Evolutionary conservation across 2,888 invertebrate species (phyloP).

Genomic region (Helleia helle): DNA sequence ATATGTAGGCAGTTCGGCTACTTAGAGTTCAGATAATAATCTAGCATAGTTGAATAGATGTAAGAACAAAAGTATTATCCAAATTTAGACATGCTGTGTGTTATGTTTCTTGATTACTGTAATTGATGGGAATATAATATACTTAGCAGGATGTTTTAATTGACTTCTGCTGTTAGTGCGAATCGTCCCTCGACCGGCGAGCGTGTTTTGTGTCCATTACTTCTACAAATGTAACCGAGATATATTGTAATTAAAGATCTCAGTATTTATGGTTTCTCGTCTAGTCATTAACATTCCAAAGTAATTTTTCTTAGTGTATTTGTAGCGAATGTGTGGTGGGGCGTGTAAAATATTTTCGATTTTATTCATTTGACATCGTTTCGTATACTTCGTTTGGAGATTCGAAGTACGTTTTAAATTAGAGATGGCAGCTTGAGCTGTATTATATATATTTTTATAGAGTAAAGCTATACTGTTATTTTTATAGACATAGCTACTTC

Average conservation of each 20-base stretch:
- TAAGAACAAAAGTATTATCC: constrained; percentile 71
- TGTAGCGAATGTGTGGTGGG: constrained; percentile 38
- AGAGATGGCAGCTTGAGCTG: constrained; percentile 63
- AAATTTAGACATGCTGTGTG: constrained; percentile 66
- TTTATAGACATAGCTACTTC: constrained; percentile 64
- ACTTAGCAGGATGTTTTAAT: background rate
- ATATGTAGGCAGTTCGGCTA: constrained; percentile 48
- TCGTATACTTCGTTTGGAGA: constrained; percentile 43
- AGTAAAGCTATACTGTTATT: constrained; percentile 70
- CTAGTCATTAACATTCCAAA: constrained; percentile 72
- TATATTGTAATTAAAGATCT: constrained; percentile 42
- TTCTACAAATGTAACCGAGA: constrained; percentile 26
- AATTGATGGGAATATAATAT: constrained; percentile 1
- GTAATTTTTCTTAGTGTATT: constrained; percentile 45
- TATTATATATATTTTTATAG: constrained; percentile 69
- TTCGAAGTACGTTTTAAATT: constrained; percentile 54
- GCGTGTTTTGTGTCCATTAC: constrained; percentile 25
- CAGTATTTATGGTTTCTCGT: constrained; percentile 41
- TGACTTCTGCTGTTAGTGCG: constrained; percentile 1
- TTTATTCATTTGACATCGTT: constrained; percentile 37
- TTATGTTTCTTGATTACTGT: constrained; percentile 53
- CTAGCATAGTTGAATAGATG: constrained; percentile 57
- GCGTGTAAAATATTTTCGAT: constrained; percentile 32
- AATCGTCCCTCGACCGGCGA: constrained; percentile 20
- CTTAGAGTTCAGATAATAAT: constrained; percentile 63